Base-by-base conservation (phyloP, 30 jellyfish, hydroid and myxozoan species). In the Hydractinia echinata region DNA sequence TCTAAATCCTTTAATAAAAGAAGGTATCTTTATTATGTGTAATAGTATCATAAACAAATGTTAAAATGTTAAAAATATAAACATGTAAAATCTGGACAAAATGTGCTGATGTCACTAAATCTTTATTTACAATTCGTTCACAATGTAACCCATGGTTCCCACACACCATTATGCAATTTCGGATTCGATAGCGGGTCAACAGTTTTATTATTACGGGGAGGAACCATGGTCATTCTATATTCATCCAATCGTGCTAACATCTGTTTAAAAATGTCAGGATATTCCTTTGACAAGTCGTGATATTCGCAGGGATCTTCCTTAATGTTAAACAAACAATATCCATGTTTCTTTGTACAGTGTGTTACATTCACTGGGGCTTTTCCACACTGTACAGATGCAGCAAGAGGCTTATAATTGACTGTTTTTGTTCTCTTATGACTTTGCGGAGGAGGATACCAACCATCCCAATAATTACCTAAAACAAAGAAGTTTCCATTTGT, bases 281-380 rank as follows among this genome's bases (percentile, higher is more conserved):
- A 51, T 51, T 76, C 89, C 10, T 84, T 67, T 5, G 96, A 72
- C 16, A 89, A 53, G 61, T 89, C 90, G 50, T 86, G 92, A 55
- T 89, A 89, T 77, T 90, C 97, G 54, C 97, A 90, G 5, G 97
- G 97, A 62, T 90, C 97, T 7, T 85, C 79, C 53, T 39, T 77
- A 52, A 90, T 72, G 53, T 90, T 78, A 68, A 90, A 90, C 70
- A 90, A 52, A 70, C 97, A 90, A 56, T 84, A 77, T 52, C 56
- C 90, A 79, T 54, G 80, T 15, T 8, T 85, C 44, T 2, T 30
- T 30, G 44, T 30, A 70, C 79, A 88, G 82, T 54, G 86, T 79
- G 50, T 53, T 6, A 72, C 89, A 90, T 85, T 86, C 30, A 51
- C 78, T 49, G 97, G 97, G 4, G 20, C 67, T 4, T 86, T 84